Evolutionary conservation across 30 jellyfish, hydroid and myxozoan genomes (phyloP).

Genomic region (Mastigias papua): DNA sequence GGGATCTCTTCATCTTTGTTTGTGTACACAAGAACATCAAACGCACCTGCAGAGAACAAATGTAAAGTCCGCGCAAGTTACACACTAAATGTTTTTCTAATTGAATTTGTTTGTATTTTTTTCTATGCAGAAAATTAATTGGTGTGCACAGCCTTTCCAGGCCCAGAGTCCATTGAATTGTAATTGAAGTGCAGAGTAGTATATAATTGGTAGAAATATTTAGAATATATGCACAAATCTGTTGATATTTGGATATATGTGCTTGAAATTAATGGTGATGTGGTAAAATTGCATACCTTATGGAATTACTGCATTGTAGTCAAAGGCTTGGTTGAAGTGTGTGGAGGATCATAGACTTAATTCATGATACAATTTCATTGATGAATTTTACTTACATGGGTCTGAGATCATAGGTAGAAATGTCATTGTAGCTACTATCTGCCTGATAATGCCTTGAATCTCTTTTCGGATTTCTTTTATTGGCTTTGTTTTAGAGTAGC

Average conservation of each 20-base stretch:
- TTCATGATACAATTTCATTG: background rate
- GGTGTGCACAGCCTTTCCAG: too few species aligned
- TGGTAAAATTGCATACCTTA: too few species aligned
- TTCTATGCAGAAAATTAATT: background rate
- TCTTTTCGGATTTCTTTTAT: conserved; percentile 79
- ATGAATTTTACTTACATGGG: conserved; percentile 66
- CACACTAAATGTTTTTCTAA: background rate
- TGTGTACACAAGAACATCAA: conserved; percentile 89
- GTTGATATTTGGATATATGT: too few species aligned
- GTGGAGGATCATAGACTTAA: too few species aligned
- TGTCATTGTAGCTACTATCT: conserved; percentile 91
- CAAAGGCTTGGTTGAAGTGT: too few species aligned
- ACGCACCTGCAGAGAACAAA: conserved; percentile 76
- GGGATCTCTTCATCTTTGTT: conserved; percentile 84
- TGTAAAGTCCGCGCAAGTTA: background rate
- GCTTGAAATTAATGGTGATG: too few species aligned
- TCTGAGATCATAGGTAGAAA: conserved; percentile 81
- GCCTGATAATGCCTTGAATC: conserved; percentile 85
- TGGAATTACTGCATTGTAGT: too few species aligned
- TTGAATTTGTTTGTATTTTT: background rate
- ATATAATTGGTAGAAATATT: too few species aligned
- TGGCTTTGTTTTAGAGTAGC: conserved; percentile 71
- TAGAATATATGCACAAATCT: too few species aligned
- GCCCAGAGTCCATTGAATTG: too few species aligned
- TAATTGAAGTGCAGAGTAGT: too few species aligned